Evolutionary conservation across 2,113 vertebrate genomes (phyloP).

Genomic region (Poeciliopsis turrubarensis): DNA sequence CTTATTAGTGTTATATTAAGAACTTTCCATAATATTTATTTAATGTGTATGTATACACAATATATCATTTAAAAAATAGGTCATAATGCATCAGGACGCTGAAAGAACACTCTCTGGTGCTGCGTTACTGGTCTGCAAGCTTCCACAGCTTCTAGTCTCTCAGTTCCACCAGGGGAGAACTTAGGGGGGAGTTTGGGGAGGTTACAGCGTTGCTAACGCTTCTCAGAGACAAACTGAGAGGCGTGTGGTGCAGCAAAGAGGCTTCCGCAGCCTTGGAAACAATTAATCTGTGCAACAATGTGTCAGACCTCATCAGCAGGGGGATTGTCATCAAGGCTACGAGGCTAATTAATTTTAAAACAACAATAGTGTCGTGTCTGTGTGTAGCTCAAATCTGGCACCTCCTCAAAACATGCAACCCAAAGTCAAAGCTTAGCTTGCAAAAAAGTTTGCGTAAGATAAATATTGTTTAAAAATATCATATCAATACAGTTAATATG

Average conservation of each 20-base stretch:
- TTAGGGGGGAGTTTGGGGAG: too few species aligned
- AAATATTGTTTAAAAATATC: neutral
- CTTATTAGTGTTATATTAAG: neutral
- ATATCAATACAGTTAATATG: too few species aligned
- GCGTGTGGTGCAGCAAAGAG: slow-evolving; percentile 36
- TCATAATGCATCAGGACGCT: slow-evolving; percentile 21
- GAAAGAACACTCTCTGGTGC: slow-evolving; percentile 19
- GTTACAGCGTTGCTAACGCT: neutral
- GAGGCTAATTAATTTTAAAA: neutral
- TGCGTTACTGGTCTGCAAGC: slow-evolving; percentile 20
- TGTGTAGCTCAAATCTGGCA: too few species aligned
- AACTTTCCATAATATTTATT: slow-evolving; percentile 1
- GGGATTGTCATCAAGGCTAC: neutral
- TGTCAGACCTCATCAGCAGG: neutral
- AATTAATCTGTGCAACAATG: slow-evolving; percentile 10
- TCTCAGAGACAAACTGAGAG: slow-evolving; percentile 26
- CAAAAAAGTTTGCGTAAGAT: too few species aligned
- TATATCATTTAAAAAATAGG: neutral
- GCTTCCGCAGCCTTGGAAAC: slow-evolving; percentile 43
- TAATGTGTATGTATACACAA: neutral
- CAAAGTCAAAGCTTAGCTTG: too few species aligned
- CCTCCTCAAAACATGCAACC: too few species aligned
- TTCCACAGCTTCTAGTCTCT: slow-evolving; percentile 27
- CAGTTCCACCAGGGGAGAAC: neutral
- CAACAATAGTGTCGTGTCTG: too few species aligned